These are phyloP conservation scores for Carcharodon carcharias DNA, from an alignment of 2,797 vertebrate species.

Conservation along the genomic window DNA sequence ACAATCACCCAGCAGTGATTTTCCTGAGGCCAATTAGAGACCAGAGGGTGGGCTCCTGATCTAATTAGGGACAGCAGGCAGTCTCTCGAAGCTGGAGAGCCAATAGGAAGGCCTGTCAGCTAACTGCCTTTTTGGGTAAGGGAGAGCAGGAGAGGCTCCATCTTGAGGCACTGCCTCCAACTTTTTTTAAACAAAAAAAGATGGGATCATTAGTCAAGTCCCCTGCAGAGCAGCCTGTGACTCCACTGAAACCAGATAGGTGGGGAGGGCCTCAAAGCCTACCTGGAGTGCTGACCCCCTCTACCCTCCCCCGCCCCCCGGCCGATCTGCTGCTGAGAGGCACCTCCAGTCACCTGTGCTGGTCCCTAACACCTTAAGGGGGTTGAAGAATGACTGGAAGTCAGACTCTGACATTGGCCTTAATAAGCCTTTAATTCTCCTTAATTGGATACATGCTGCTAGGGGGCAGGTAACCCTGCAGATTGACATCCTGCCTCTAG, in stretches of 20 bases:
- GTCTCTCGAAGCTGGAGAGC: not conserved
- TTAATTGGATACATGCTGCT: not conserved
- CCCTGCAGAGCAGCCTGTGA: not conserved
- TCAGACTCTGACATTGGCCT: not conserved
- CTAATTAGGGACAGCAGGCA: not conserved
- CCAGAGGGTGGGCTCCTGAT: too few relatives aligned
- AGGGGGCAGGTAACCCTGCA: not conserved
- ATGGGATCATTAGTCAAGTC: not conserved
- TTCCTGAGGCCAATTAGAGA: not conserved
- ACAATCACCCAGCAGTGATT: not conserved
- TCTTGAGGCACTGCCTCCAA: not conserved
- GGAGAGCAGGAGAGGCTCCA: not conserved
- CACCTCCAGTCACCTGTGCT: not conserved
- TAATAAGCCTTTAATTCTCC: not conserved
- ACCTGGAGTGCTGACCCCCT: not conserved
- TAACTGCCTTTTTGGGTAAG: not conserved
- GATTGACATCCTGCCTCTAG: not conserved
- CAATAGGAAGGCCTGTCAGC: too few relatives aligned
- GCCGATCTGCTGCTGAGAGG: not conserved
- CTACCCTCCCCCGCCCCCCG: too few relatives aligned
- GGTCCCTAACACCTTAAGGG: too few relatives aligned
- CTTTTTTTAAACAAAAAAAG: not conserved
- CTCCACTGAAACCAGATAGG: not conserved
- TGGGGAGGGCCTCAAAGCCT: not conserved
- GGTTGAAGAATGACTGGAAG: not conserved